Evolutionary conservation across 2,113 vertebrate genomes (phyloP).

Genomic region (Dromiciops gliroides): DNA sequence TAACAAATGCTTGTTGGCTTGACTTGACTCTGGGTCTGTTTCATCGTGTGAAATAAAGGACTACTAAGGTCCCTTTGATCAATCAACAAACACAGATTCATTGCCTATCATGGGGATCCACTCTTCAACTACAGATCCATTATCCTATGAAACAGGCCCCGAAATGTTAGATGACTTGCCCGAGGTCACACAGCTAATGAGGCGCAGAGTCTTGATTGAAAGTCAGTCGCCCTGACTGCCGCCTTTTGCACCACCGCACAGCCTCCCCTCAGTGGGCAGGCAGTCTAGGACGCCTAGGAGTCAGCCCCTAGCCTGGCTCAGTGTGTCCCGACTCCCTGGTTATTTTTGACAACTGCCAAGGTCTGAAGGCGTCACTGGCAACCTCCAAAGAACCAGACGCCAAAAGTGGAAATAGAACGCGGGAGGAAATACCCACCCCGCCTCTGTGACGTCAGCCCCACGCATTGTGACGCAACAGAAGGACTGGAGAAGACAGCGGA

Average conservation of each 20-base stretch:
- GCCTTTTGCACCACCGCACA: background rate
- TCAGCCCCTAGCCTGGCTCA: slow-evolving; percentile 42
- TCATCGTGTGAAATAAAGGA: background rate
- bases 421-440: slow-evolving; percentile 50
- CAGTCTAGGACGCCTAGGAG: slow-evolving; percentile 54
- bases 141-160: background rate
- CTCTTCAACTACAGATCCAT: background rate
- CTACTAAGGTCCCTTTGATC: background rate
- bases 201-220: background rate
- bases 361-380: slow-evolving; percentile 74
- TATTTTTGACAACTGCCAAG: slow-evolving; percentile 74
- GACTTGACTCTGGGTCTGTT: background rate
- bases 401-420: slow-evolving; percentile 55
- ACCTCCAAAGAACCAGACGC: slow-evolving; percentile 51
- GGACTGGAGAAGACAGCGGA: background rate
- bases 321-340: slow-evolving; percentile 47
- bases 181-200: background rate
- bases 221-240: background rate
- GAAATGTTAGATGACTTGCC: background rate
- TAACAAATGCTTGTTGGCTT: background rate
- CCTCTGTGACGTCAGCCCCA: slow-evolving; percentile 61
- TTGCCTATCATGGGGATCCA: background rate
- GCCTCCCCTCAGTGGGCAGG: background rate
- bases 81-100: background rate
- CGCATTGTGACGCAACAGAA: slow-evolving; percentile 50